Conservation (phyloP, 1,140 invertebrate genomes). For the Pogonomyrmex barbatus region DNA sequence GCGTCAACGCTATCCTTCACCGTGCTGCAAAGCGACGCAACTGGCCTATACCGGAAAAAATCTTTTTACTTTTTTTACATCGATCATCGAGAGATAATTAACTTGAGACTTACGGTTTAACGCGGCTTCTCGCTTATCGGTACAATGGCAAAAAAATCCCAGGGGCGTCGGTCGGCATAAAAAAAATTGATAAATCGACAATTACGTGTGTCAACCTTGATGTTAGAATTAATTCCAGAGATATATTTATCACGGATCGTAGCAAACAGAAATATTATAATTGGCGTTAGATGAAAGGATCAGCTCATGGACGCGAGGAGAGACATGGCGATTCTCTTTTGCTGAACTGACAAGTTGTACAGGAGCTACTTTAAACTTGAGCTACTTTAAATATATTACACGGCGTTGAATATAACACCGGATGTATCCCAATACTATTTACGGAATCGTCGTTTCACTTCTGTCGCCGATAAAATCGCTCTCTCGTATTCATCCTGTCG, state of each 20-base stretch:
- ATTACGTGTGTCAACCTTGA: slow-evolving; percentile 7
- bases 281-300: slow-evolving; percentile 2
- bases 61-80: slow-evolving; percentile 20
- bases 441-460: background rate
- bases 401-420: slow-evolving; percentile 7
- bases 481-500: slow-evolving; percentile 11
- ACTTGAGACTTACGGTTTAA: background rate
- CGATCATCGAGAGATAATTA: slow-evolving; percentile 29
- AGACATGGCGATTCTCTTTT: background rate
- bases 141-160: slow-evolving; percentile 3
- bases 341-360: background rate
- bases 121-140: background rate
- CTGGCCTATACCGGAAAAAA: slow-evolving; percentile 7
- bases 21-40: background rate
- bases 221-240: slow-evolving; percentile 18
- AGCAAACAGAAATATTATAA: background rate
- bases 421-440: slow-evolving; percentile 1
- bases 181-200: slow-evolving; percentile 34
- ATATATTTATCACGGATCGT: background rate
- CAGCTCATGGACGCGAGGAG: background rate
- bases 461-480: slow-evolving; percentile 4
- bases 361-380: too few species aligned
- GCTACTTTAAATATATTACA: slow-evolving; percentile 18
- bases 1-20: slow-evolving; percentile 49
- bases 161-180: background rate